Evolutionary conservation across 2,888 invertebrate genomes (phyloP).

Genomic region (Digitonthophagus gazella): DNA sequence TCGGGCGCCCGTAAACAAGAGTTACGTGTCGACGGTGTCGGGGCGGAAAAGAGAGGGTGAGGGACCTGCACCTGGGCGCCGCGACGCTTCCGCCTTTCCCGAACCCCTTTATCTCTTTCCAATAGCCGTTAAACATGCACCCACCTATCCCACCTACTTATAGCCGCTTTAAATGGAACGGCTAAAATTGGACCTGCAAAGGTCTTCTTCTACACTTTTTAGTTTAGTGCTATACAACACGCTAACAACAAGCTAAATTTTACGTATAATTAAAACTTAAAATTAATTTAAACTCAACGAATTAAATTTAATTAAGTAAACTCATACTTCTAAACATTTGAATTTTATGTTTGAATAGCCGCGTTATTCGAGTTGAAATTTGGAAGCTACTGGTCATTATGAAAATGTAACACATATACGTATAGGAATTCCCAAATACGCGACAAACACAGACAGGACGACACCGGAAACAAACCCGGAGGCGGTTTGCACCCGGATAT

Average conservation of each 20-base stretch:
- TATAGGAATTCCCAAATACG: too few relatives aligned
- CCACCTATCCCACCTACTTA: neutral
- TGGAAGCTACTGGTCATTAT: too few relatives aligned
- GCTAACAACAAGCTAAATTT: too few relatives aligned
- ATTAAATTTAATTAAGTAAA: too few relatives aligned
- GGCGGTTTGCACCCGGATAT: neutral
- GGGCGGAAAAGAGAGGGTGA: neutral
- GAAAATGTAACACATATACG: too few relatives aligned
- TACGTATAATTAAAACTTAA: too few relatives aligned
- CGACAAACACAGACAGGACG: neutral
- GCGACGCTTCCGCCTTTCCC: neutral
- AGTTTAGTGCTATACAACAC: too few relatives aligned
- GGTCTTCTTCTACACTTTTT: too few relatives aligned
- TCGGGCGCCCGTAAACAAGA: neutral
- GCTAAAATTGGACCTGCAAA: neutral
- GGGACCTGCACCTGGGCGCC: neutral
- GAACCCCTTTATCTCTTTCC: constrained; percentile 1
- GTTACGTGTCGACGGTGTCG: neutral
- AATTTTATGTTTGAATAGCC: too few relatives aligned
- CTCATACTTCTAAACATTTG: too few relatives aligned
- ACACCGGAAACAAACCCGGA: neutral
- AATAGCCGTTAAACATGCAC: constrained; percentile 6
- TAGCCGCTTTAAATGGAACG: neutral
- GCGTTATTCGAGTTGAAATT: too few relatives aligned
- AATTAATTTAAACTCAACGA: too few relatives aligned